Evolutionary conservation across 2,113 vertebrate species (phyloP).

Genomic region (Gnathonemus echidnorhynchus): DNA sequence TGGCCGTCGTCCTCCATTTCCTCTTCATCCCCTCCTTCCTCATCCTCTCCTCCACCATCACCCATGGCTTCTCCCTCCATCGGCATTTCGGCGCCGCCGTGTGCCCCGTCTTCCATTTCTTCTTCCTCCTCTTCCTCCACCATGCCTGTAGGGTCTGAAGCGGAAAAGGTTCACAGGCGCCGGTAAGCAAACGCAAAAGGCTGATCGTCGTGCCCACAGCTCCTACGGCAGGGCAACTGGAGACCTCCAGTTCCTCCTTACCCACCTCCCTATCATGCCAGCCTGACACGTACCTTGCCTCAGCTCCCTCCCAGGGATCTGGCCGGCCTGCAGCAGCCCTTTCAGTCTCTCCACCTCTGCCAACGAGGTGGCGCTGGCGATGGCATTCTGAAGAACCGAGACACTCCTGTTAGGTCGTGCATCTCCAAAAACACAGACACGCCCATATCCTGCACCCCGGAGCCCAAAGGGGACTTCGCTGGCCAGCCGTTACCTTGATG

Average conservation of each 20-base stretch:
- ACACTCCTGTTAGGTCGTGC: not conserved
- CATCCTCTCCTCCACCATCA: constrained; percentile 29
- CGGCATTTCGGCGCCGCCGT: not conserved
- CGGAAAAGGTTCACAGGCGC: not conserved
- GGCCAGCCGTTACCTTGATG: constrained; percentile 72
- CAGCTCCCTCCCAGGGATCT: constrained; percentile 83
- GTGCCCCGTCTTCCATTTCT: constrained; percentile 20
- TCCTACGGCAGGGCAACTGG: not conserved
- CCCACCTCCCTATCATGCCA: not conserved
- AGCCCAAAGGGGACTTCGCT: not conserved
- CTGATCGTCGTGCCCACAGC: not conserved
- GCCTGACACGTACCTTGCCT: constrained; percentile 63
- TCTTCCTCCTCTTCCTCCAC: constrained; percentile 54
- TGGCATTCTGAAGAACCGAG: constrained; percentile 67
- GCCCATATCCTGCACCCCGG: not conserved
- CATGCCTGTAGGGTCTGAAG: constrained; percentile 35
- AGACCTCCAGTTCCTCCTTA: not conserved
- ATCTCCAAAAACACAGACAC: not conserved
- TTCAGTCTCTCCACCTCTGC: constrained; percentile 90
- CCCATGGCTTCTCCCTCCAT: constrained; percentile 24
- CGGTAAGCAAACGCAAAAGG: not conserved
- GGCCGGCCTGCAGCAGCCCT: constrained; percentile 84
- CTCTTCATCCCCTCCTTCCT: constrained; percentile 30
- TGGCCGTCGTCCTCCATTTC: constrained; percentile 75
- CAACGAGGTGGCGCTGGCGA: constrained; percentile 83